Evolutionary conservation across 2,888 invertebrate species (phyloP), one percentile per base, ranked within the genome.

Genomic region (Lasius platythorax): DNA sequence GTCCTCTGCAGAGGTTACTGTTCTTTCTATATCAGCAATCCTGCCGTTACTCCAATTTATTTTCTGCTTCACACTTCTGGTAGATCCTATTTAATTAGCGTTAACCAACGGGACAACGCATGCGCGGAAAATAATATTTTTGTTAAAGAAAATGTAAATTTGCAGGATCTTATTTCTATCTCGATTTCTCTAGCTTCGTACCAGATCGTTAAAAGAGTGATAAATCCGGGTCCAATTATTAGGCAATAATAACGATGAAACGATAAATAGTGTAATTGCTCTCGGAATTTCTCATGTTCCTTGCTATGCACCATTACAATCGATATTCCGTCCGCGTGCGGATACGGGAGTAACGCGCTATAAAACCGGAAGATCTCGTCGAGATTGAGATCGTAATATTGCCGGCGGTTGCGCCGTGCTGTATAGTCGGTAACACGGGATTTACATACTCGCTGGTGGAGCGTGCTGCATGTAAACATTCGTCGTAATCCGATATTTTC

Each of bases 311-410:
- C 86, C 85, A 85, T 84, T 85, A 86, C 85, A 87, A 90, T 90
- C 91, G 89, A 91, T 92, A 91, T 91, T 58, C 87, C 87, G 83
- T 84, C 84, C 81, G 73, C 82, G 73, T 83, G 85, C 84, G 84
- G 87, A 87, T 87, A 84, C 84, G 64, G 83, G 72, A 68, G 61
- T 61, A 61, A 74, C 68, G 50, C 82, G 81, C 90, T 89, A 90
- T 93, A 93, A 92, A 94, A 93, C 87, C 90, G 88, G 85, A 89
- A 91, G 87, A 89, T 91, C 83, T 87, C 89, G 64, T 84, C 72
- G 92, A 93, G 93, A 93, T 93, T 93, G 93, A 93, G 93, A 93
- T 92, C 91, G 91, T 92, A 93, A 93, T 88, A 90, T 87, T 66
- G 83, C 84, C 70, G 64, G 64, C 72, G 61, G 68, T 84, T 79